Percentiles rank a stretch among this genome's conserved stretches.
These are phyloP conservation scores for Bergia sp. DNA, from an alignment of 92 coral and sea anemone species.

Conservation along the genomic window DNA sequence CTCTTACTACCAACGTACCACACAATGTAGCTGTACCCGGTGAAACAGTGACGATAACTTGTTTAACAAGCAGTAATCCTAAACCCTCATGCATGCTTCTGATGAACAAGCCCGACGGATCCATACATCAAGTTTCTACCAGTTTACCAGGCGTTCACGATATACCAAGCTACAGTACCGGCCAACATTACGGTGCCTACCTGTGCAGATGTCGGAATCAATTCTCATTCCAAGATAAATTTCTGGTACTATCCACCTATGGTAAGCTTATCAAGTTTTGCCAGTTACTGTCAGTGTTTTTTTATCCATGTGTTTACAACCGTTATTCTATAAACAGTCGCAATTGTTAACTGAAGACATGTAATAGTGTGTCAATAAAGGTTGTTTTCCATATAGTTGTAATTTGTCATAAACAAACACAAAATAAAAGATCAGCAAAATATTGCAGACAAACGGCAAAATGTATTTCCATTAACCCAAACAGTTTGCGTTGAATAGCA, in stretches of 20 bases:
- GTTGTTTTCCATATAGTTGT: too few species aligned
- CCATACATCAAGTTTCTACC: background rate
- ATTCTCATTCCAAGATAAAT: conserved; percentile 48
- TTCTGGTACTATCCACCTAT: conserved; percentile 51
- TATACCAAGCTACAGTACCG: conserved; percentile 58
- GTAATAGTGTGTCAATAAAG: too few species aligned
- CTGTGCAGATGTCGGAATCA: conserved; percentile 65
- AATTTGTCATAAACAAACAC: too few species aligned
- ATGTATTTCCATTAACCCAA: too few species aligned
- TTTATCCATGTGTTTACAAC: too few species aligned
- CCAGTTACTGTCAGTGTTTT: too few species aligned
- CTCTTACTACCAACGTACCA: conserved; percentile 56
- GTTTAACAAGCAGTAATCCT: conserved; percentile 69
- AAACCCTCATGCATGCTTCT: conserved; percentile 60
- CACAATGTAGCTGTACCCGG: conserved; percentile 63
- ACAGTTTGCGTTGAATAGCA: too few species aligned
- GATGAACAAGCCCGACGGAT: background rate
- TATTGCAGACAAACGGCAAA: too few species aligned
- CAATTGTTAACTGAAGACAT: too few species aligned
- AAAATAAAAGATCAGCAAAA: too few species aligned
- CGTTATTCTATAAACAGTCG: too few species aligned
- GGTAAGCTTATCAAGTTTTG: conserved; percentile 47
- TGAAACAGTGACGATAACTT: conserved; percentile 57
- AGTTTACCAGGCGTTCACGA: conserved; percentile 33
- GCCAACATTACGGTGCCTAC: conserved; percentile 63